phyloP scores from a whole-genome alignment of 2,113 vertebrate species.

The Alces alces region DNA sequence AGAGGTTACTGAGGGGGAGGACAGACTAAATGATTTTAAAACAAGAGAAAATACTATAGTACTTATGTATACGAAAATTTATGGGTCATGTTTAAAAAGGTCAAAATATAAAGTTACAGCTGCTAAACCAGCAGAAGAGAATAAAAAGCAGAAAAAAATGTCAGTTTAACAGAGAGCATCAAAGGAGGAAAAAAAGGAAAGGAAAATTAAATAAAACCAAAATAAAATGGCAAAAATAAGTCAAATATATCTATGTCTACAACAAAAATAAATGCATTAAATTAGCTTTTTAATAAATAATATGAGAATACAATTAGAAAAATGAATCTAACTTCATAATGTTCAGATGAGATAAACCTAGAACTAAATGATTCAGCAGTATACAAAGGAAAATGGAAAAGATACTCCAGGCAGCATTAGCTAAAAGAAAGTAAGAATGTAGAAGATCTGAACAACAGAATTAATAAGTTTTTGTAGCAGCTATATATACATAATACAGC shows the following conservation, averaged over 20 bases:
- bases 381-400: background rate
- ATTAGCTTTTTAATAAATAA: background rate
- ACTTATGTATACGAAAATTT: background rate
- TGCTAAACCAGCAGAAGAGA: background rate
- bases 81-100: background rate
- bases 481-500: background rate
- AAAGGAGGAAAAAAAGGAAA: background rate
- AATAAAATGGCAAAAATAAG: background rate
- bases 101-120: background rate
- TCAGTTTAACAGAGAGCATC: background rate
- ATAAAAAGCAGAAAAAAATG: background rate
- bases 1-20: background rate
- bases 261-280: background rate
- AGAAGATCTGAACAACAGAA: background rate
- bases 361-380: background rate
- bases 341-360: background rate
- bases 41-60: background rate
- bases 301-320: background rate
- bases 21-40: background rate
- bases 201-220: background rate
- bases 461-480: background rate
- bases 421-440: background rate
- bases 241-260: background rate
- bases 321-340: background rate
- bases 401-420: background rate